These are phyloP conservation scores for Onthophagus sagittarius DNA, from an alignment of 2,888 invertebrate species.

Conservation along the genomic window DNA sequence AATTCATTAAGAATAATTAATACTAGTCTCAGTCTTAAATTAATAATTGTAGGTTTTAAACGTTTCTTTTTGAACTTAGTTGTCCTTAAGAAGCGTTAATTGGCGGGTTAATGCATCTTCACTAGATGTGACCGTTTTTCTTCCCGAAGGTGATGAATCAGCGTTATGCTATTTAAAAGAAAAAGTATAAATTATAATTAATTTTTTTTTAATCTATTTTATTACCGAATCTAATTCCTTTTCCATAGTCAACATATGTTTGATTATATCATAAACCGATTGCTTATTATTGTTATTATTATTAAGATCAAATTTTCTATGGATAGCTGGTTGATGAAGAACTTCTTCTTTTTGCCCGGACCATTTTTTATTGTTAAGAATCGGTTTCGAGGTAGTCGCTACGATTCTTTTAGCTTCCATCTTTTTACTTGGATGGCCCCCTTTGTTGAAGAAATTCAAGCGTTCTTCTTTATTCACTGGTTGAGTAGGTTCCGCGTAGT, in stretches of 20 bases:
- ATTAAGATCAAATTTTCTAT: conserved; percentile 52
- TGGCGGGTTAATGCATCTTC: conserved; percentile 63
- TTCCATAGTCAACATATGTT: conserved; percentile 55
- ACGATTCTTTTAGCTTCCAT: conserved; percentile 50
- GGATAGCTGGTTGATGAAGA: conserved; percentile 57
- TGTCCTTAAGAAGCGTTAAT: conserved; percentile 59
- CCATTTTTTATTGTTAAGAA: conserved; percentile 31
- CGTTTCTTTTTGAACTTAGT: conserved; percentile 32
- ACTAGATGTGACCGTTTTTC: conserved; percentile 61
- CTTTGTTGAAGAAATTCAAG: conserved; percentile 32
- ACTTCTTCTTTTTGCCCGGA: conserved; percentile 61
- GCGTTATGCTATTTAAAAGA: conserved; percentile 42
- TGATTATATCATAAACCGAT: conserved; percentile 57
- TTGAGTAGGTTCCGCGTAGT: conserved; percentile 38
- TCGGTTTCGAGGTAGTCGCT: conserved; percentile 6
- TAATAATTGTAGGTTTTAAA: conserved; percentile 20
- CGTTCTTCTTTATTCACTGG: conserved; percentile 30
- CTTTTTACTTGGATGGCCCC: conserved; percentile 44
- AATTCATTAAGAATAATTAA: conserved; percentile 25
- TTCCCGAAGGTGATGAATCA: conserved; percentile 47
- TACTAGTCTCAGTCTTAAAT: conserved; percentile 32
- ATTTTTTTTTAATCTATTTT: too few species aligned
- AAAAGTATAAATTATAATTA: conserved; percentile 16
- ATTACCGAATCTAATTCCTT: conserved; percentile 55
- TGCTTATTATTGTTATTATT: conserved; percentile 42